phyloP scores from a whole-genome alignment of 2,113 vertebrate genomes.

The Australoheros scitulus region DNA sequence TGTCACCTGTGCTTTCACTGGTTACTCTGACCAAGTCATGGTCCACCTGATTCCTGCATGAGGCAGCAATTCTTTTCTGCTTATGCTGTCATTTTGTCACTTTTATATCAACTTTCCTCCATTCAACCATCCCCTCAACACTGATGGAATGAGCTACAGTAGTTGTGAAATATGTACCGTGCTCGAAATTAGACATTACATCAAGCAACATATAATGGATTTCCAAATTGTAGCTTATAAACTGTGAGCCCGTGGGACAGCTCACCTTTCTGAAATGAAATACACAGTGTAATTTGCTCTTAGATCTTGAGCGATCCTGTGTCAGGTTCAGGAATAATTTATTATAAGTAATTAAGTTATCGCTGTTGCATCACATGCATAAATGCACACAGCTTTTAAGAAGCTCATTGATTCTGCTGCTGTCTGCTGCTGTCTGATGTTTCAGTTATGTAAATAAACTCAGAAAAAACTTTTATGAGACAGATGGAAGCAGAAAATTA shows the following conservation, averaged over 20 bases:
- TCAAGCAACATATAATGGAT: neutral
- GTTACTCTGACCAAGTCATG: neutral
- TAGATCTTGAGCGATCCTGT: neutral
- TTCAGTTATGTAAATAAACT: neutral
- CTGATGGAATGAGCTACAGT: neutral
- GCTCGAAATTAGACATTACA: neutral
- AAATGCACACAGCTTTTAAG: neutral
- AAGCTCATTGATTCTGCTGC: neutral
- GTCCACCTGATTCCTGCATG: neutral
- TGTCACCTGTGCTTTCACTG: neutral
- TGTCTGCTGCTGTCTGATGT: neutral
- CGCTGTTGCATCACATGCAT: neutral
- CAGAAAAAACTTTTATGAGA: neutral
- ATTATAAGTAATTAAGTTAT: conserved; percentile 6
- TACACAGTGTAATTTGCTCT: neutral
- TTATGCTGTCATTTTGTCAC: neutral
- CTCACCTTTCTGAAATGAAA: neutral
- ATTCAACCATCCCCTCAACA: neutral
- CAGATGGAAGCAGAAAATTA: neutral
- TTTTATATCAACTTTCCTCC: neutral
- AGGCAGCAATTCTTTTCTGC: neutral
- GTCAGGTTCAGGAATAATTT: conserved; percentile 1
- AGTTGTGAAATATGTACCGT: neutral
- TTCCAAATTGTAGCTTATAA: neutral
- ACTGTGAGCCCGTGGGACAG: neutral